These are phyloP conservation scores for Pimephales promelas DNA, from an alignment of 2,113 vertebrate genomes.

Conservation along the genomic window DNA sequence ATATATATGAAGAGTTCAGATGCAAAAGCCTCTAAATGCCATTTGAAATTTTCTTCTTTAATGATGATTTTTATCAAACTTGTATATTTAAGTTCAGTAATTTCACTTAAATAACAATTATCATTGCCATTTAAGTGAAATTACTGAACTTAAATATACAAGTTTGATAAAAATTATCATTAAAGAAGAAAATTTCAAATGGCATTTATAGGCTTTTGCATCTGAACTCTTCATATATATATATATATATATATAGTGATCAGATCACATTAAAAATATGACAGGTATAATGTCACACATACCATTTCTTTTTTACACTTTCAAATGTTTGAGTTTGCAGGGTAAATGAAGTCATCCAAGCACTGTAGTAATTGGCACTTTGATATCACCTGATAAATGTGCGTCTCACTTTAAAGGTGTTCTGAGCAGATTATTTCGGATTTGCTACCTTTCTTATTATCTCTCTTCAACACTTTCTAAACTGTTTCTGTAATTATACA, in stretches of 20 bases:
- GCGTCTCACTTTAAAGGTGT: conserved; percentile 47
- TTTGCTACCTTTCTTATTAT: conserved; percentile 42
- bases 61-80: no score
- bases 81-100: no score
- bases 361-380: conserved; percentile 39
- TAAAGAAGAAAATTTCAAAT: no score
- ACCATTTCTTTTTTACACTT: conserved; percentile 1
- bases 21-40: no score
- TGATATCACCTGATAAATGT: conserved; percentile 51
- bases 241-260: not conserved
- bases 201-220: no score
- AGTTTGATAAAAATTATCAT: no score
- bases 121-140: no score
- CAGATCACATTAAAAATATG: not conserved
- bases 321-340: conserved; percentile 22
- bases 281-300: not conserved
- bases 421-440: conserved; percentile 23
- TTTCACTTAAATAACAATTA: no score
- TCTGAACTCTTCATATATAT: no score
- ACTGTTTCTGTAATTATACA: conserved; percentile 52
- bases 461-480: conserved; percentile 42
- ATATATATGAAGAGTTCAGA: no score
- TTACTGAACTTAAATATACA: no score
- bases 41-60: no score
- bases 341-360: conserved; percentile 23